phyloP scores from a whole-genome alignment of 2,797 vertebrate species.

The Rallus crepitans region DNA sequence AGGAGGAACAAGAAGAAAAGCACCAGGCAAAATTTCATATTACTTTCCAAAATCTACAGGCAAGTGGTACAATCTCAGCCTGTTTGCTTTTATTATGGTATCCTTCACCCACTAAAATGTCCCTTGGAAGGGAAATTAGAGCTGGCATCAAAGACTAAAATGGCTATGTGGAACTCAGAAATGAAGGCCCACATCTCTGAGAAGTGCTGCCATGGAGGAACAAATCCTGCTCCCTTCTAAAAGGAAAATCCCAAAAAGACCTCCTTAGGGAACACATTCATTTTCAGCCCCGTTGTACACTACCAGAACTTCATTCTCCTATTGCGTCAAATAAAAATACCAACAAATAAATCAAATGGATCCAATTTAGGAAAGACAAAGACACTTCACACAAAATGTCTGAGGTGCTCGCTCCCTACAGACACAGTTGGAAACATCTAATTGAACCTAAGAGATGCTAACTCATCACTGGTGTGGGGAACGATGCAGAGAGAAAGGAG shows the following conservation, averaged over 20 bases:
- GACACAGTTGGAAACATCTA: fast-evolving
- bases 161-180: not conserved
- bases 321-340: not conserved
- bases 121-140: not conserved
- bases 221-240: not conserved
- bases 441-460: not conserved
- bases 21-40: not conserved
- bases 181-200: not conserved
- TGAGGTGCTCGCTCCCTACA: not conserved
- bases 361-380: not conserved
- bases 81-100: not conserved
- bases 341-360: not conserved
- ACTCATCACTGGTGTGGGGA: not conserved
- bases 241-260: not conserved
- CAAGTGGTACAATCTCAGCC: not conserved
- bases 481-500: not conserved
- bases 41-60: not conserved
- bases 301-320: not conserved
- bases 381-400: not conserved
- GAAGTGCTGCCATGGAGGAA: not conserved
- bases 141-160: not conserved
- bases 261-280: not conserved
- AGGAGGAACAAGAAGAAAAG: not conserved
- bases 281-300: not conserved
- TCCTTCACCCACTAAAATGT: not conserved